Percentiles rank a stretch among this genome's conserved stretches.
Evolutionary conservation across 2,797 vertebrate species (phyloP).

Genomic region (Alfaro cultratus): DNA sequence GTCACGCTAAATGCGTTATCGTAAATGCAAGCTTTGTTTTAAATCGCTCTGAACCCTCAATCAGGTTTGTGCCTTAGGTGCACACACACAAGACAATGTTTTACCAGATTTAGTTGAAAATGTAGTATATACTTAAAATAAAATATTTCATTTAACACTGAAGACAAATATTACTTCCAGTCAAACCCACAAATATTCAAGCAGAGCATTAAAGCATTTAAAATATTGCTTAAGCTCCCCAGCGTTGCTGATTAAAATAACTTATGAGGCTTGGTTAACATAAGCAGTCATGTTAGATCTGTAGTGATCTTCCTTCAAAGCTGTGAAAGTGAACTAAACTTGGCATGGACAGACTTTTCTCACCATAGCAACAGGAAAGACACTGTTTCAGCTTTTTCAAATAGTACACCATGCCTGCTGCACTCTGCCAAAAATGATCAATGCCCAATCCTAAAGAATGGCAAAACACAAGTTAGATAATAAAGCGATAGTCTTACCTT

Average conservation of each 20-base stretch:
- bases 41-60: background rate
- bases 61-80: background rate
- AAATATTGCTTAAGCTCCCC: background rate
- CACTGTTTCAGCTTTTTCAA: constrained; percentile 55
- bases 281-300: background rate
- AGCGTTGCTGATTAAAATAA: background rate
- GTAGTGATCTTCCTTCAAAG: background rate
- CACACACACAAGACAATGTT: background rate
- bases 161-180: background rate
- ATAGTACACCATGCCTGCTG: constrained; percentile 30
- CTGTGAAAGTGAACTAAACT: constrained; percentile 41
- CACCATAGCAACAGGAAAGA: constrained; percentile 67
- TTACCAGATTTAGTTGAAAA: background rate
- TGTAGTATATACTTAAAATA: background rate
- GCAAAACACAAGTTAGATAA: constrained; percentile 16
- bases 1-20: too few species aligned
- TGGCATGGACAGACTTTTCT: constrained; percentile 49
- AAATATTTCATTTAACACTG: background rate
- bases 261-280: background rate
- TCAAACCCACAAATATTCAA: background rate
- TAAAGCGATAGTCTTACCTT: constrained; percentile 66
- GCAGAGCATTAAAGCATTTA: background rate
- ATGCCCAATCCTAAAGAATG: constrained; percentile 38
- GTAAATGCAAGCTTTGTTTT: background rate
- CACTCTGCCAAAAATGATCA: constrained; percentile 34